Evolutionary conservation across 2,888 invertebrate genomes (phyloP), one percentile per base, ranked within the genome.

Genomic region (Lydus trimaculatus): DNA sequence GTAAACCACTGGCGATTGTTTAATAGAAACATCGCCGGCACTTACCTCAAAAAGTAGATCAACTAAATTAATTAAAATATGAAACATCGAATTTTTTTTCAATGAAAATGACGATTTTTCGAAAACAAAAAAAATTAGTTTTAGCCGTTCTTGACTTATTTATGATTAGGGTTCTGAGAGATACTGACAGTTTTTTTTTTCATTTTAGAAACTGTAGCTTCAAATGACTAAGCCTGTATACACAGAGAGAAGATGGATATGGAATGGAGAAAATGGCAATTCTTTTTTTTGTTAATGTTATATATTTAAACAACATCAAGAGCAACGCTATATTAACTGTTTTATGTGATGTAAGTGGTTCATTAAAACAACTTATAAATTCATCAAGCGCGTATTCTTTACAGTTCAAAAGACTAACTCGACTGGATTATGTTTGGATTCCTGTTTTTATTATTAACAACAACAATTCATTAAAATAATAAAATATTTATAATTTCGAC

Each of bases 321-420:
- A 56, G 9, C 3, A 56, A 25, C 56, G n/a, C n/a, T n/a, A n/a
- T 6, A 56, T 56, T 56, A 56, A 56, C 56, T 56, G 56, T 56
- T 56, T 56, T 33, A 61, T 60, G 33, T 60, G n/a, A 31, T 36
- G 60, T 61, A 36, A 61, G 39, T 39, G 33, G 33, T 33, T 61
- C 20, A 25, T 36, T 61, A 36, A 61, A 31, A 39, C 36, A 61
- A n/a, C 36, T 61, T 61, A 61, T 61, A 61, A 61, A 61, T 33
- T 61, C 36, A 61, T 31, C 20, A 33, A 36, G 61, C 36, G 61
- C 36, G 61, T 61, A 39, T 61, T 61, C 15, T 56, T 56, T 56
- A 13, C 23, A 25, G 25, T 56, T 56, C 25, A n/a, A 56, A 56
- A 25, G 56, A 43, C 6, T 43, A 6, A 6, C 25, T 4, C 13